Percentiles rank a stretch among this genome's conserved stretches.
phyloP scores from a whole-genome alignment of 2,113 vertebrate species.

The Ellobius talpinus region DNA sequence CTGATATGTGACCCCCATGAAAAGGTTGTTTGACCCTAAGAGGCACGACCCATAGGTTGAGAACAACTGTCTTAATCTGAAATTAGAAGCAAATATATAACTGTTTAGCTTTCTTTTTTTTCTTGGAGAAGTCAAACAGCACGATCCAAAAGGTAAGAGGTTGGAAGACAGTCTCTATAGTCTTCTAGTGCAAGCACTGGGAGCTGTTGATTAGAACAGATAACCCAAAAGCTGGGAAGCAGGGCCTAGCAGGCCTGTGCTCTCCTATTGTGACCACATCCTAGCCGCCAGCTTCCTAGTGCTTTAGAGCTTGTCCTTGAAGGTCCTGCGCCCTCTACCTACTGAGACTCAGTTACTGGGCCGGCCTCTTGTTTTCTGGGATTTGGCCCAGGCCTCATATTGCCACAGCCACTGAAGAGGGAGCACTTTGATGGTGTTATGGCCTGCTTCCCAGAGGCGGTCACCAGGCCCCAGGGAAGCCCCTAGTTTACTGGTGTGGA shows the following conservation, averaged over 20 bases:
- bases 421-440: background rate
- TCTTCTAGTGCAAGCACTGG: background rate
- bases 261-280: background rate
- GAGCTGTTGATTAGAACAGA: background rate
- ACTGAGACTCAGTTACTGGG: background rate
- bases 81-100: constrained; percentile 31
- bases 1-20: background rate
- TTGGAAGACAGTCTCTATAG: background rate
- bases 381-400: constrained; percentile 7
- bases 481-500: constrained; percentile 50
- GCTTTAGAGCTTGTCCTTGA: background rate
- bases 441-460: constrained; percentile 31
- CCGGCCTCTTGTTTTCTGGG: background rate
- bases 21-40: background rate
- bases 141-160: background rate
- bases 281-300: background rate
- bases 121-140: background rate
- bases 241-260: background rate
- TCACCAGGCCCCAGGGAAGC: constrained; percentile 50
- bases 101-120: background rate
- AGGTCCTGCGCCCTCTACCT: background rate
- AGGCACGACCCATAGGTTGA: background rate
- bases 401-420: background rate
- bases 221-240: background rate
- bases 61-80: background rate